These are phyloP conservation scores for Actenoides lindsayi DNA, from an alignment of 2,113 vertebrate genomes.

Conservation along the genomic window DNA sequence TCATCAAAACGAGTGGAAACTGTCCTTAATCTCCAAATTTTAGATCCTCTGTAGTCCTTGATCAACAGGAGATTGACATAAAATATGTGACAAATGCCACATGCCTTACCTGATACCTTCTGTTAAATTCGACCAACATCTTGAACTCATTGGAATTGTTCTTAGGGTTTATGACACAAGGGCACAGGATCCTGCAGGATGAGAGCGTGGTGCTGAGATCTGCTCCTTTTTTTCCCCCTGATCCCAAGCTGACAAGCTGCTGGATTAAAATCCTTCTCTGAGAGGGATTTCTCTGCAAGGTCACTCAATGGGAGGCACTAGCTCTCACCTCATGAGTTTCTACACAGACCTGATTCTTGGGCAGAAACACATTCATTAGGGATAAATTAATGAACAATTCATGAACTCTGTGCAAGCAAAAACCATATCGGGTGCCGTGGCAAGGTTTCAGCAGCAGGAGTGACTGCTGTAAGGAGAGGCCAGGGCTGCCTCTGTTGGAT, in stretches of 20 bases:
- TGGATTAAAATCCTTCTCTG: neutral
- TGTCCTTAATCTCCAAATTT: neutral
- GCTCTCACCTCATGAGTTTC: neutral
- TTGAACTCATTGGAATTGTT: constrained; percentile 53
- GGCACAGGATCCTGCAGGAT: constrained; percentile 36
- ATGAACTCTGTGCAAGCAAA: neutral
- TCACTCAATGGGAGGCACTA: neutral
- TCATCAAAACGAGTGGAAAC: neutral
- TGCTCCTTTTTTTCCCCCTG: neutral
- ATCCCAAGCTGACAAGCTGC: neutral
- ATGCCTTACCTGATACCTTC: constrained; percentile 75
- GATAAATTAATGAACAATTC: neutral
- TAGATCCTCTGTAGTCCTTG: neutral
- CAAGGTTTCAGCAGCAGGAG: neutral
- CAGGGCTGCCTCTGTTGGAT: neutral
- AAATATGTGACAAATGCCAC: neutral
- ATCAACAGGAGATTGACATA: neutral
- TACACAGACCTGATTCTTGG: neutral
- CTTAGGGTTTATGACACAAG: constrained; percentile 64
- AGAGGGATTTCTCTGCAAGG: neutral
- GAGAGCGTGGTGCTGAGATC: neutral
- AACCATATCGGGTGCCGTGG: neutral
- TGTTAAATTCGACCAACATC: constrained; percentile 58
- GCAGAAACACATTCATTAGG: neutral
- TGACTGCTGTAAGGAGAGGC: neutral